Conservation (phyloP, 2,797 vertebrate genomes). For the Nasua narica region DNA sequence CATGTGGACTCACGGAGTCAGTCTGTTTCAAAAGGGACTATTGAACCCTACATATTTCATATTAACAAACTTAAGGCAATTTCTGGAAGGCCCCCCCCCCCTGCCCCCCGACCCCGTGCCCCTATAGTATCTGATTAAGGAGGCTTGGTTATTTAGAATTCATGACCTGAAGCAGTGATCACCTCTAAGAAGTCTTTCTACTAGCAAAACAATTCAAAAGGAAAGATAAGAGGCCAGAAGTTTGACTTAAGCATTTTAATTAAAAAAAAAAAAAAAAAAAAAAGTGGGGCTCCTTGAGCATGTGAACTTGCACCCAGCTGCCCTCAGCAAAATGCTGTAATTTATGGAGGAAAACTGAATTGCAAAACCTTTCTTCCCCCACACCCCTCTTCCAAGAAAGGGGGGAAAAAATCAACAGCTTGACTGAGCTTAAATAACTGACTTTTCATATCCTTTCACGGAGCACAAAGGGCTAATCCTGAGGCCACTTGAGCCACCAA, state of each 20-base stretch:
- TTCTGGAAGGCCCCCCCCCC: background rate
- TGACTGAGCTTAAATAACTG: slow-evolving; percentile 99
- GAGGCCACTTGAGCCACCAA: slow-evolving; percentile 96
- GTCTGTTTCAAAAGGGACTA: background rate
- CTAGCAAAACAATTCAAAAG: background rate
- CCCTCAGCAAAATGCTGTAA: slow-evolving; percentile 85
- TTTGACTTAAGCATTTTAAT: background rate
- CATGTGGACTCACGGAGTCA: background rate
- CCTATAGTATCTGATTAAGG: background rate
- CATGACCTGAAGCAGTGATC: background rate
- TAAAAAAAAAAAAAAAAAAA: background rate
- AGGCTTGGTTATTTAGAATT: background rate
- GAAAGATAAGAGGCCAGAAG: background rate
- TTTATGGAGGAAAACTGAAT: slow-evolving; percentile 91
- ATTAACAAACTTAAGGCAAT: background rate
- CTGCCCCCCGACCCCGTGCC: no score
- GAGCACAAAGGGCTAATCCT: slow-evolving; percentile 96
- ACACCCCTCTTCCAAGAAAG: slow-evolving; percentile 51
- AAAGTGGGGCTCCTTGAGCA: slow-evolving; percentile 64
- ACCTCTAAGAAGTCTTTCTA: background rate
- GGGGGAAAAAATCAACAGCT: slow-evolving; percentile 91
- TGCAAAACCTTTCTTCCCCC: slow-evolving; percentile 89
- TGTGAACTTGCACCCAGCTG: slow-evolving; percentile 82
- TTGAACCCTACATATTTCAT: background rate
- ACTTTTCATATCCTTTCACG: slow-evolving; percentile 98